These are phyloP conservation scores for Thunnus maccoyii DNA, from an alignment of 2,113 vertebrate species.

Conservation along the genomic window DNA sequence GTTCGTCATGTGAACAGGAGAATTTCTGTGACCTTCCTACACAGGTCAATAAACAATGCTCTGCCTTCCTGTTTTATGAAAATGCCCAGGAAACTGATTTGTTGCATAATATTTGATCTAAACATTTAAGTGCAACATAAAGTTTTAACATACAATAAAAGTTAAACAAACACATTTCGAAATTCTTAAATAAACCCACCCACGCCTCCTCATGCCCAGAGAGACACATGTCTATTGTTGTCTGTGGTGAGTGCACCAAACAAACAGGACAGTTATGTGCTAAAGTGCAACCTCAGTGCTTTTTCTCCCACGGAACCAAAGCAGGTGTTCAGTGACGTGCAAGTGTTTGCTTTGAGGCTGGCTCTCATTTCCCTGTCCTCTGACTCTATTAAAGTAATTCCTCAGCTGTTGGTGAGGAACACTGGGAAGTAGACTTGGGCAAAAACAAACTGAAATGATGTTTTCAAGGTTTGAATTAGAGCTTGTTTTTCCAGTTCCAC, in stretches of 20 bases:
- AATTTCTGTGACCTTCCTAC: slow-evolving; percentile 8
- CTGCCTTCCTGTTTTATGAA: slow-evolving; percentile 3
- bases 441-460: slow-evolving; percentile 48
- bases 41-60: slow-evolving; percentile 1
- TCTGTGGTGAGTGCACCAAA: slow-evolving; percentile 63
- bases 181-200: slow-evolving; percentile 72
- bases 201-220: slow-evolving; percentile 55
- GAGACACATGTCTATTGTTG: slow-evolving; percentile 78
- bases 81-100: neutral
- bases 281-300: slow-evolving; percentile 60
- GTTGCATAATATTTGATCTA: neutral
- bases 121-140: slow-evolving; percentile 1
- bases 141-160: slow-evolving; percentile 9
- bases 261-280: slow-evolving; percentile 69
- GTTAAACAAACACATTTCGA: slow-evolving; percentile 73
- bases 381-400: slow-evolving; percentile 55
- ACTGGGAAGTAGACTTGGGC: slow-evolving; percentile 49
- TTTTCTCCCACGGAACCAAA: slow-evolving; percentile 74
- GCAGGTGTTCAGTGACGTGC: slow-evolving; percentile 80
- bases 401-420: slow-evolving; percentile 66
- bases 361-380: slow-evolving; percentile 65
- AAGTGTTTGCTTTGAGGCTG: slow-evolving; percentile 70
- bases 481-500: slow-evolving; percentile 13
- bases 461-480: slow-evolving; percentile 16
- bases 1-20: neutral